These are phyloP conservation scores for Acanthopleura granulata DNA, from an alignment of 2,888 invertebrate species.

Conservation along the genomic window DNA sequence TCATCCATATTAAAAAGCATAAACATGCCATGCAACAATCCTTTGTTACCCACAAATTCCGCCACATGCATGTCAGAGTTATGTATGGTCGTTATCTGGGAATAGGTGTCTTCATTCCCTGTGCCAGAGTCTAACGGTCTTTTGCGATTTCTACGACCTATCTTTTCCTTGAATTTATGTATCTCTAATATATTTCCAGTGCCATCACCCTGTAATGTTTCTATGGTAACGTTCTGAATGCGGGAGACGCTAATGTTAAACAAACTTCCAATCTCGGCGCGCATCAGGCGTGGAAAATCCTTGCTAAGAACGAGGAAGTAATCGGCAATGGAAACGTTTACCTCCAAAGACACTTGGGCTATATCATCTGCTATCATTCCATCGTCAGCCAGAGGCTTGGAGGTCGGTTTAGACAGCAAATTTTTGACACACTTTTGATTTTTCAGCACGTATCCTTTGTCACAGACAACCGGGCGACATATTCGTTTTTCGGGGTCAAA, in stretches of 20 bases:
- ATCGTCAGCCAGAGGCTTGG: not conserved
- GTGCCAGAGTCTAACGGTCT: not conserved
- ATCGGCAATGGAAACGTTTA: constrained; percentile 38
- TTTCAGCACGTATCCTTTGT: constrained; percentile 35
- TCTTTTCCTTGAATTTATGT: not conserved
- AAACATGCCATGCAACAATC: not conserved
- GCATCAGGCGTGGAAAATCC: constrained; percentile 26
- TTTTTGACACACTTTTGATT: constrained; percentile 35
- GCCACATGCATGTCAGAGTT: not conserved
- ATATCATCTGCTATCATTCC: constrained; percentile 27
- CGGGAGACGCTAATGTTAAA: constrained; percentile 42
- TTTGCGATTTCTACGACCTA: not conserved
- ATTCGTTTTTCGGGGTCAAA: constrained; percentile 37
- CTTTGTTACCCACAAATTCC: not conserved
- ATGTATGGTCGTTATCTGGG: not conserved
- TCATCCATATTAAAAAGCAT: not conserved
- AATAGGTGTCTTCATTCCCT: not conserved
- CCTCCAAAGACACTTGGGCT: constrained; percentile 35
- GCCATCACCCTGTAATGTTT: constrained; percentile 9
- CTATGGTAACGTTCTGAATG: constrained; percentile 38
- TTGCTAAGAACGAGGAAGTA: constrained; percentile 19
- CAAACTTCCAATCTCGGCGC: constrained; percentile 29
- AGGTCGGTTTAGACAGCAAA: not conserved
- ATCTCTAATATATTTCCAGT: not conserved
- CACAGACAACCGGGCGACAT: constrained; percentile 44